Conservation (phyloP, 2,888 invertebrate genomes). For the Tenthredo amoena region DNA sequence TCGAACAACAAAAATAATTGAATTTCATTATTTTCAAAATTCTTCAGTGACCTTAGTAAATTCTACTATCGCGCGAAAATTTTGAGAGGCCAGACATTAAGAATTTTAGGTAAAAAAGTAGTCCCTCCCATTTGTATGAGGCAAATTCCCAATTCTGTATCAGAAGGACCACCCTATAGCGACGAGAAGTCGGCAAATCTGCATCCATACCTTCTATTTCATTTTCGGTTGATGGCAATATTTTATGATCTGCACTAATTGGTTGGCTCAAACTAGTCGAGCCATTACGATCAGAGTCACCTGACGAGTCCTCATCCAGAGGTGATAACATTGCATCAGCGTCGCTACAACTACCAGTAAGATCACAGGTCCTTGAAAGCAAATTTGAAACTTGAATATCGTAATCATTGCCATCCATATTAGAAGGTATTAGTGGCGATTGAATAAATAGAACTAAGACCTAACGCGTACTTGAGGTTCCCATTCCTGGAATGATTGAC, state of each 20-base stretch:
- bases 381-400: background rate
- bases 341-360: conserved; percentile 70
- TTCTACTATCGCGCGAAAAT: too few species aligned
- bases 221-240: conserved; percentile 65
- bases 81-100: too few species aligned
- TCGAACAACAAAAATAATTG: too few species aligned
- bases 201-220: conserved; percentile 75
- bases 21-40: too few species aligned
- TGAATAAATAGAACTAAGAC: conserved; percentile 31
- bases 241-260: conserved; percentile 62
- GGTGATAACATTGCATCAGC: conserved; percentile 77
- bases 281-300: conserved; percentile 77
- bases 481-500: conserved; percentile 77
- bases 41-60: too few species aligned
- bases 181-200: background rate
- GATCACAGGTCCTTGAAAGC: conserved; percentile 68
- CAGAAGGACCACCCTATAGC: background rate
- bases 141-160: background rate
- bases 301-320: conserved; percentile 80
- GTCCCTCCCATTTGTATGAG: too few species aligned
- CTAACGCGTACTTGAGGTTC: conserved; percentile 80
- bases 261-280: conserved; percentile 64
- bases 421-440: conserved; percentile 44
- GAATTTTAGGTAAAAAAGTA: too few species aligned
- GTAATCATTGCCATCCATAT: background rate